phyloP scores from a whole-genome alignment of 2,113 vertebrate genomes.

The Thamnaconus septentrionalis region DNA sequence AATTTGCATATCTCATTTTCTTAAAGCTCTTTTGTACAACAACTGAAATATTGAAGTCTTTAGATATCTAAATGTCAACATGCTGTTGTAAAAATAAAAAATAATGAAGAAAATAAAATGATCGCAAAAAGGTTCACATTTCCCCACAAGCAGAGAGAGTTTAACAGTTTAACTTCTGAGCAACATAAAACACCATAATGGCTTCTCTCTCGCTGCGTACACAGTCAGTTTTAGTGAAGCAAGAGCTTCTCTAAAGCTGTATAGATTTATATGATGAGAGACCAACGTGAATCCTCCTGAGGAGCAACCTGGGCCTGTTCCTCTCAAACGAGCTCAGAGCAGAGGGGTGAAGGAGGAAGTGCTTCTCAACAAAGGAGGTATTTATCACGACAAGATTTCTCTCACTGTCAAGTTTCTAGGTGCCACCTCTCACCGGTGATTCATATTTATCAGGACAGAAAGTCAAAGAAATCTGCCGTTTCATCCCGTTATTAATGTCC shows the following conservation, averaged over 20 bases:
- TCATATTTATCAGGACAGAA: slow-evolving; percentile 65
- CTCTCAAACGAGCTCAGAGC: slow-evolving; percentile 21
- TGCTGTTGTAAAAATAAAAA: too few species aligned
- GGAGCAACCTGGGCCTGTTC: slow-evolving; percentile 25
- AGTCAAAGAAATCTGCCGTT: slow-evolving; percentile 44
- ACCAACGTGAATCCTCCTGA: slow-evolving; percentile 53
- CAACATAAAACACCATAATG: too few species aligned
- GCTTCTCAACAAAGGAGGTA: slow-evolving; percentile 49
- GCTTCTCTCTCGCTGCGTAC: too few species aligned
- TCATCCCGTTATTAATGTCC: slow-evolving; percentile 58
- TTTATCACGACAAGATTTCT: slow-evolving; percentile 63
- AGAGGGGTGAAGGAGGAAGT: slow-evolving; percentile 31
- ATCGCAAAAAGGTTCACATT: too few species aligned
- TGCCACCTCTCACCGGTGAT: slow-evolving; percentile 47
- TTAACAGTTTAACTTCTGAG: too few species aligned
- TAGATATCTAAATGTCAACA: too few species aligned
- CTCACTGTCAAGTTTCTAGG: slow-evolving; percentile 48
- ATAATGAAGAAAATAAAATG: too few species aligned
- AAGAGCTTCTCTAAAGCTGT: slow-evolving; percentile 11
- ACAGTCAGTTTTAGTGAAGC: too few species aligned
- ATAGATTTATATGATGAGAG: slow-evolving; percentile 64
- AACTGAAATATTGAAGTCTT: too few species aligned
- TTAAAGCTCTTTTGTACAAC: too few species aligned
- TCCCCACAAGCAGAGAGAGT: too few species aligned
- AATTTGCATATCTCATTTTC: too few species aligned